Evolutionary conservation across 2,797 vertebrate species (phyloP), one percentile per base, ranked within the genome.

Genomic region (Nannoperca australis): DNA sequence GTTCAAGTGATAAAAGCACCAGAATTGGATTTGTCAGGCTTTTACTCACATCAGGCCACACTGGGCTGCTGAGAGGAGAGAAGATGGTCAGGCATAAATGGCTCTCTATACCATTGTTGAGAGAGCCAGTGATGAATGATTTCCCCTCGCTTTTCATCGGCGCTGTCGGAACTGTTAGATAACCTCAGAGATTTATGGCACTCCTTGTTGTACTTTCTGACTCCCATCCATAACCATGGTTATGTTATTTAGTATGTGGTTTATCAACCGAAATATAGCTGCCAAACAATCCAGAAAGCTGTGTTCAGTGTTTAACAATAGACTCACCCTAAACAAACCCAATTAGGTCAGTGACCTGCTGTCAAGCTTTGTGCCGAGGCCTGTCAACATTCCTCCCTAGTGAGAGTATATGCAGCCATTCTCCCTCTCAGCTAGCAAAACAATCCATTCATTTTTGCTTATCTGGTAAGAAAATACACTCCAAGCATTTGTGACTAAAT

Each of bases 131-230:
- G 93, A 94, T 90, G 89, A 93, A 94, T 89, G 90, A 89, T 85
- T 86, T 86, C 88, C 77, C 63, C 79, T 72, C 20, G 40, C 88
- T 88, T 90, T 92, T 86, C 79, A 86, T 87, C 73, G 20, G 51
- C 24, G 34, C 85, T 85, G 73, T 89, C 79, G 44, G 85, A 92
- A 90, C 81, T 77, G 76, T 93, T 87, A 88, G 92, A 95, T 94
- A 94, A 93, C 89, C 90, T 75, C 44, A 0, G 68, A 90, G 89
- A 94, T 93, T 92, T 91, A 94, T 83, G 78, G 78, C 15, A 30
- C 70, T 62, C 70, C 30, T 56, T 7, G 76, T 79, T 79, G 73
- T 70, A 82, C 80, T 85, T 75, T 72, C 78, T 82, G 78, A 59
- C 85, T 78, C 70, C 73, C 13, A 55, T 63, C 79, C 83, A 71